phyloP scores from a whole-genome alignment of 2,888 invertebrate genomes.

The Cantharis rustica region DNA sequence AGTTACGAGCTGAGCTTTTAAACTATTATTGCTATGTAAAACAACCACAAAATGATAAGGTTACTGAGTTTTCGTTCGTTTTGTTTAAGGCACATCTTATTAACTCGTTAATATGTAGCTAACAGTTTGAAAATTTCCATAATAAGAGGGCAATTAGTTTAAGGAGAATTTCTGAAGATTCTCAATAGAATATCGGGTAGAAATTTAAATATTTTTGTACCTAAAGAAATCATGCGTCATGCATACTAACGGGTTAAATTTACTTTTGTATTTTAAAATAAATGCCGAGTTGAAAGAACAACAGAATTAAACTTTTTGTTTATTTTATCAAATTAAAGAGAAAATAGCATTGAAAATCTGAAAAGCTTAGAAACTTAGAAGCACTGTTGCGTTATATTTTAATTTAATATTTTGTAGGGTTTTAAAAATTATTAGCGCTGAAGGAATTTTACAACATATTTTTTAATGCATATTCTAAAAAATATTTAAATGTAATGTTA shows the following conservation, averaged over 20 bases:
- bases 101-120: conserved; percentile 19
- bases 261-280: neutral
- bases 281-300: neutral
- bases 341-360: neutral
- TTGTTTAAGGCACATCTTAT: conserved; percentile 4
- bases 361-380: neutral
- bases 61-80: conserved; percentile 10
- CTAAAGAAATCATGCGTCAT: neutral
- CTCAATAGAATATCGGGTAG: neutral
- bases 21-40: neutral
- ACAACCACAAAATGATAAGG: conserved; percentile 1
- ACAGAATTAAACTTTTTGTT: neutral
- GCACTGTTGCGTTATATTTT: neutral
- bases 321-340: neutral
- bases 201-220: neutral
- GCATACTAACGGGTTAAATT: neutral
- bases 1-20: neutral
- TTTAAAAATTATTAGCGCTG: too few species aligned
- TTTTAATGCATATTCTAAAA: too few species aligned
- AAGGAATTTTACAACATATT: too few species aligned
- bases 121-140: conserved; percentile 20
- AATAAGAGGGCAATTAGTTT: conserved; percentile 19
- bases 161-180: neutral
- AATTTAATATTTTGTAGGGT: neutral
- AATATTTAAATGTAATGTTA: too few species aligned